These are phyloP conservation scores for Listronotus oregonensis DNA, from an alignment of 1,140 invertebrate genomes.

Conservation along the genomic window DNA sequence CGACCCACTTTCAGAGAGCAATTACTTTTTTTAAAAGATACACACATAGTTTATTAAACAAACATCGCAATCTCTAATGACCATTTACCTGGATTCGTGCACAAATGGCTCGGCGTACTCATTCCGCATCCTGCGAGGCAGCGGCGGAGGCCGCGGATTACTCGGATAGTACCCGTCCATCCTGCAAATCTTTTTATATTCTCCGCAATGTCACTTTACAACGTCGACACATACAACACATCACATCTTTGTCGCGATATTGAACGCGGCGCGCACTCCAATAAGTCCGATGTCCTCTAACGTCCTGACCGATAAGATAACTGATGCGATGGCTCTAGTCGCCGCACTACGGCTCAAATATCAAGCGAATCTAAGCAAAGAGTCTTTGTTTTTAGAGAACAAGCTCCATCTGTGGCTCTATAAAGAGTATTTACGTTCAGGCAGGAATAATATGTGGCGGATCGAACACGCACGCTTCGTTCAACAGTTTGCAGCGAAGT, in stretches of 20 bases:
- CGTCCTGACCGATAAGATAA: slow-evolving; percentile 8
- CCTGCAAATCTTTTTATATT: slow-evolving; percentile 21
- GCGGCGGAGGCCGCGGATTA: slow-evolving; percentile 57
- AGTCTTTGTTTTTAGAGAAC: slow-evolving; percentile 2
- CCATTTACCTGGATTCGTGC: slow-evolving; percentile 58
- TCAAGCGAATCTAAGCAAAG: neutral
- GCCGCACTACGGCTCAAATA: neutral
- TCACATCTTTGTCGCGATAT: slow-evolving; percentile 38
- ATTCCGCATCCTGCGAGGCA: slow-evolving; percentile 61
- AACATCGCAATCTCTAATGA: neutral
- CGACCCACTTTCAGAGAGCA: neutral
- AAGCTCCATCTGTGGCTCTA: neutral
- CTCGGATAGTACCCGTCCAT: slow-evolving; percentile 61
- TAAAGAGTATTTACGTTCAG: slow-evolving; percentile 38
- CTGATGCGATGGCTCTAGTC: neutral
- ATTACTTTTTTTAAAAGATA: slow-evolving; percentile 26
- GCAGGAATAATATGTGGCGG: slow-evolving; percentile 30
- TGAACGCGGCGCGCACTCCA: slow-evolving; percentile 33
- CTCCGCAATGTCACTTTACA: slow-evolving; percentile 21
- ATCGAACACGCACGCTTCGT: slow-evolving; percentile 41
- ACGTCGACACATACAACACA: slow-evolving; percentile 34
- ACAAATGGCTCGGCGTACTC: slow-evolving; percentile 63
- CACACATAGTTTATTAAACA: neutral
- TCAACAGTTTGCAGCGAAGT: slow-evolving; percentile 52
- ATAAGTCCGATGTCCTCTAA: slow-evolving; percentile 33